Evolutionary conservation across 1,140 invertebrate genomes (phyloP).

Genomic region (Paracyclopina nana): DNA sequence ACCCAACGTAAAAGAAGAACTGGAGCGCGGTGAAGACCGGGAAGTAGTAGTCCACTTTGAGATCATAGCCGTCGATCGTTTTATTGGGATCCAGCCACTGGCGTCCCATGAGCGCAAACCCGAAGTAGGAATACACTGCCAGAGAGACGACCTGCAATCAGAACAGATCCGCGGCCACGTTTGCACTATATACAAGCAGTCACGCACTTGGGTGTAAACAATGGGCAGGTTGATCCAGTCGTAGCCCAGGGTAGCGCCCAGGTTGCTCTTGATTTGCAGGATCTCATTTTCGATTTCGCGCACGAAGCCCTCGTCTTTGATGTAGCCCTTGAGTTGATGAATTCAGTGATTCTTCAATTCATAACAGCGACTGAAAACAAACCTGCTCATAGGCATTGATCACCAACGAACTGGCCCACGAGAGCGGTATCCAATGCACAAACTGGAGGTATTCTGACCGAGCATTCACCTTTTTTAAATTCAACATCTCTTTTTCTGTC

Average conservation of each 20-base stretch:
- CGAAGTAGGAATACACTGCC: conserved; percentile 71
- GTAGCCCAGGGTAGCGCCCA: conserved; percentile 31
- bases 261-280: conserved; percentile 26
- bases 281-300: conserved; percentile 23
- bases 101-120: conserved; percentile 53
- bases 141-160: conserved; percentile 75
- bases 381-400: neutral
- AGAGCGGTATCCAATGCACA: neutral
- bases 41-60: neutral
- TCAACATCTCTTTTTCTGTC: neutral
- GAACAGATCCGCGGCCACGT: no score
- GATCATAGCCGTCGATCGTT: conserved; percentile 16
- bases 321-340: conserved; percentile 5
- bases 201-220: conserved; percentile 46
- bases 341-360: conserved; percentile 15
- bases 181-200: no score
- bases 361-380: no score
- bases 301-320: neutral
- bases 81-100: conserved; percentile 43
- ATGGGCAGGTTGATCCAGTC: conserved; percentile 37
- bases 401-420: neutral
- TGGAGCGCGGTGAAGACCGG: conserved; percentile 39
- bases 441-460: neutral
- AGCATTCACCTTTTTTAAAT: neutral
- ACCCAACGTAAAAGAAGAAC: conserved; percentile 69